Evolutionary conservation across 2,113 vertebrate genomes (phyloP).

Genomic region (Tonatia bakeri): DNA sequence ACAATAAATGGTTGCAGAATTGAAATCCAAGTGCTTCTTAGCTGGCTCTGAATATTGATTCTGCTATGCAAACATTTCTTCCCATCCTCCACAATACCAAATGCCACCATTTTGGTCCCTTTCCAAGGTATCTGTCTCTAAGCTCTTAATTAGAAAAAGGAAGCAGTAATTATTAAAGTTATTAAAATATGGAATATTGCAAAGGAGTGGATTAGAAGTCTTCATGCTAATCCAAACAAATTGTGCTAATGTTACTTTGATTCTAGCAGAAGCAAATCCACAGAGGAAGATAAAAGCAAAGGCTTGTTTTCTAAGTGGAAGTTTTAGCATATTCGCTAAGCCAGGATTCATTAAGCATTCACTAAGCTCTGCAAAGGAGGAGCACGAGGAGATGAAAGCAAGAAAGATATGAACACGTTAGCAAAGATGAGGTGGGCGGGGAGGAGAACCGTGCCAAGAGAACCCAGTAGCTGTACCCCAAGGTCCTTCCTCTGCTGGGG

Average conservation of each 20-base stretch:
- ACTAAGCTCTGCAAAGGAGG: constrained; percentile 34
- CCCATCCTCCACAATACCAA: neutral
- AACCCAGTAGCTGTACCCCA: neutral
- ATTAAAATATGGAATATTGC: constrained; percentile 70
- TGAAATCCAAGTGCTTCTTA: constrained; percentile 22
- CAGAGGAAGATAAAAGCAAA: constrained; percentile 69
- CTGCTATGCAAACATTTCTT: constrained; percentile 37
- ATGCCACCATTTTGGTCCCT: constrained; percentile 19
- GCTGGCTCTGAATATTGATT: constrained; percentile 39
- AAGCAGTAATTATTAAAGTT: constrained; percentile 61
- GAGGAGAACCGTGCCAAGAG: neutral
- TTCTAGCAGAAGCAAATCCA: constrained; percentile 56
- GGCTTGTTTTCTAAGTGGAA: constrained; percentile 58
- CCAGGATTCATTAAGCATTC: constrained; percentile 40
- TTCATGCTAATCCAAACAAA: constrained; percentile 73
- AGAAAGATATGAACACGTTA: neutral
- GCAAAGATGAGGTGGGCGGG: neutral
- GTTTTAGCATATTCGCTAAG: constrained; percentile 45
- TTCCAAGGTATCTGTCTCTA: constrained; percentile 63
- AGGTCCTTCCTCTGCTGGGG: neutral
- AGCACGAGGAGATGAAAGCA: constrained; percentile 33
- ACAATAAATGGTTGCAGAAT: neutral
- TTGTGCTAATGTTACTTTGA: constrained; percentile 66
- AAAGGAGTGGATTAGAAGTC: constrained; percentile 49
- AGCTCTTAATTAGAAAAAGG: constrained; percentile 70